Conservation (phyloP, 2,113 vertebrate genomes). For the Ploceus nigricollis region DNA sequence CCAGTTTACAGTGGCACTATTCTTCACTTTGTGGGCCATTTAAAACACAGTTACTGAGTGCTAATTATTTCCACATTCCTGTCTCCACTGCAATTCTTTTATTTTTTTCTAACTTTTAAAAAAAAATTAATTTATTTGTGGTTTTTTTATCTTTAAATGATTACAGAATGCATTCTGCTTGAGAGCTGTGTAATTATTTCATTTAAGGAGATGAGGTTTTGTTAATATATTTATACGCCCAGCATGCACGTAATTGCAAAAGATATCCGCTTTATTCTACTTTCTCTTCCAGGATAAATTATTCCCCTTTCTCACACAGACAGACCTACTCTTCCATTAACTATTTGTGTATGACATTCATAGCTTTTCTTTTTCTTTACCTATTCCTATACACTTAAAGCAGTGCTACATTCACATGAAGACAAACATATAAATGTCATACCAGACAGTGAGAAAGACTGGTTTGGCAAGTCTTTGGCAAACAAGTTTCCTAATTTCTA, state of each 20-base stretch:
- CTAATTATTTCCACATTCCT: background rate
- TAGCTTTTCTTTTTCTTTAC: background rate
- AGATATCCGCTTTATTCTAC: background rate
- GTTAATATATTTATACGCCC: background rate
- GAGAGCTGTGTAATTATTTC: background rate
- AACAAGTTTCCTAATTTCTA: slow-evolving; percentile 37
- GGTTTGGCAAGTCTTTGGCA: slow-evolving; percentile 24
- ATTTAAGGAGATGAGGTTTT: background rate
- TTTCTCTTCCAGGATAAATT: background rate
- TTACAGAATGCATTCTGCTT: background rate
- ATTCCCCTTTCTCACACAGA: background rate
- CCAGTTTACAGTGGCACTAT: background rate
- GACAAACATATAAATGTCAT: background rate
- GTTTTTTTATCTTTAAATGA: background rate
- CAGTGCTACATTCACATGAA: background rate
- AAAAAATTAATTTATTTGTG: background rate
- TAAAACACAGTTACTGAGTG: background rate
- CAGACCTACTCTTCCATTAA: background rate
- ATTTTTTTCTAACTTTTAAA: background rate
- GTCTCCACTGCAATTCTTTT: background rate
- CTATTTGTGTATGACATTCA: background rate
- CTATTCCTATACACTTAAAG: background rate
- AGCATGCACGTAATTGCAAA: background rate
- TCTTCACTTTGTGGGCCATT: background rate
- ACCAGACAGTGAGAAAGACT: slow-evolving; percentile 9